phyloP scores from a whole-genome alignment of 2,113 vertebrate genomes.

The Chlamydotis undulata region DNA sequence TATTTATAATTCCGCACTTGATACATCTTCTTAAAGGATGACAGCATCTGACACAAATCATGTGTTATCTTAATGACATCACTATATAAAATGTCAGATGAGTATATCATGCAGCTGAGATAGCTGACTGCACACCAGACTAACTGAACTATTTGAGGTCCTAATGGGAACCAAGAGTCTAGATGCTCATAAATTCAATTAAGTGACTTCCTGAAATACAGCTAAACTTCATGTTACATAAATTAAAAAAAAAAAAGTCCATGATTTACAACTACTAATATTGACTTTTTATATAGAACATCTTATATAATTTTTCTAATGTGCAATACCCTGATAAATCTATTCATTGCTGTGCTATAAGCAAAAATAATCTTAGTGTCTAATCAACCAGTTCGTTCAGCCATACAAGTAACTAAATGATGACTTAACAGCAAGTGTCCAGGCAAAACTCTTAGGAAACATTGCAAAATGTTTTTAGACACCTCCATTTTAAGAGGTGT shows the following conservation, averaged over 20 bases:
- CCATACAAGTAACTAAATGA: neutral
- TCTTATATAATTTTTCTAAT: neutral
- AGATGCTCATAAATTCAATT: slow-evolving; percentile 10
- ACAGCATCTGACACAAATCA: slow-evolving; percentile 17
- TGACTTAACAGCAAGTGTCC: neutral
- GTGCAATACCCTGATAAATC: neutral
- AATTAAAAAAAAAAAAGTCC: neutral
- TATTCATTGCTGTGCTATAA: neutral
- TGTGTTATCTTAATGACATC: neutral
- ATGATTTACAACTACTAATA: neutral
- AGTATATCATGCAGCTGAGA: neutral
- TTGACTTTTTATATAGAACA: neutral
- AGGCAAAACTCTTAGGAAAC: neutral
- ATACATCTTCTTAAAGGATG: neutral
- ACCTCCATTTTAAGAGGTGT: neutral
- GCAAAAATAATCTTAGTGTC: neutral
- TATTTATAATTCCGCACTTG: neutral
- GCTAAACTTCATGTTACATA: neutral
- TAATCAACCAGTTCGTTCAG: neutral
- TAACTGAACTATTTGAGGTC: neutral
- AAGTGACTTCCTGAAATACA: neutral
- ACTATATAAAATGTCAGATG: neutral
- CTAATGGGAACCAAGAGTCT: neutral
- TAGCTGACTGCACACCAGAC: neutral
- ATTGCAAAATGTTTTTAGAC: neutral